Evolutionary conservation across 2,797 vertebrate genomes (phyloP).

Genomic region (Sebastes oblongus): DNA sequence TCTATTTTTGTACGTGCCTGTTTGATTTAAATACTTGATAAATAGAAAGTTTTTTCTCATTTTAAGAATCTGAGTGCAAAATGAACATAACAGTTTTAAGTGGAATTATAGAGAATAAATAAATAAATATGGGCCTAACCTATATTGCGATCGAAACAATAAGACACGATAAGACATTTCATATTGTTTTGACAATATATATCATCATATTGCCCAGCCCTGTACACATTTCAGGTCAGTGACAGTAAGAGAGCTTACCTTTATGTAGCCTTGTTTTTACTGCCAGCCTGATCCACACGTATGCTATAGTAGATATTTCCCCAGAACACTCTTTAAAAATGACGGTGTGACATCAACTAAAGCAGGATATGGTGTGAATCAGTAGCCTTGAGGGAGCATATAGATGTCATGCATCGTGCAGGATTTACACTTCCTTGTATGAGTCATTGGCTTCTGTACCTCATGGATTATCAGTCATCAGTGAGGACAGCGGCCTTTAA

Average conservation of each 20-base stretch:
- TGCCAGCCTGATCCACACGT: conserved; percentile 5
- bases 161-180: too few species aligned
- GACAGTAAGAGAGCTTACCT: neutral
- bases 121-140: too few species aligned
- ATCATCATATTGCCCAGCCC: too few species aligned
- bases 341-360: conserved; percentile 14
- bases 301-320: conserved; percentile 14
- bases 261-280: neutral
- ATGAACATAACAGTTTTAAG: too few species aligned
- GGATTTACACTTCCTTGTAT: conserved; percentile 11
- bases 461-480: conserved; percentile 45
- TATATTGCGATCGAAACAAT: too few species aligned
- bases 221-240: neutral
- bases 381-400: conserved; percentile 22
- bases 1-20: neutral
- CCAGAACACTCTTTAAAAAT: conserved; percentile 4
- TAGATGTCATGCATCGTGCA: conserved; percentile 19
- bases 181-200: too few species aligned
- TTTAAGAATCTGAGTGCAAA: too few species aligned
- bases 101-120: too few species aligned
- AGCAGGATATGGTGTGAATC: conserved; percentile 16
- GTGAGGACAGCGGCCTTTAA: conserved; percentile 26
- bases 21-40: too few species aligned
- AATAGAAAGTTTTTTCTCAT: too few species aligned
- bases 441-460: conserved; percentile 22